These are phyloP conservation scores for Calonectris borealis DNA, from an alignment of 2,113 vertebrate genomes.

Conservation along the genomic window DNA sequence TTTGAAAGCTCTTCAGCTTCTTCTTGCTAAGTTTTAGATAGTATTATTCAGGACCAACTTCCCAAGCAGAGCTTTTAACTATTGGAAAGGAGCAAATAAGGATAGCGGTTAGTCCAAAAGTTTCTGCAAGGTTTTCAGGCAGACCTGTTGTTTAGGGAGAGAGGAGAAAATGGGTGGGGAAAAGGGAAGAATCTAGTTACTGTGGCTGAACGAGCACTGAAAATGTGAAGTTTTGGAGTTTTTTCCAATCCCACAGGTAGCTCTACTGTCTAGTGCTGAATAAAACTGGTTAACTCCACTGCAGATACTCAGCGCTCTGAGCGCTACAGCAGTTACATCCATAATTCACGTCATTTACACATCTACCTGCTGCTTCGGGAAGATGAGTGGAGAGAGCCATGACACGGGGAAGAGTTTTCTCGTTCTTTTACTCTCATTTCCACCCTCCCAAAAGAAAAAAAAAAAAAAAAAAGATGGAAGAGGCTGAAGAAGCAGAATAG, in stretches of 20 bases:
- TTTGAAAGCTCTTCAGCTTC: background rate
- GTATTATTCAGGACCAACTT: background rate
- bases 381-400: background rate
- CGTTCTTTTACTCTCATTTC: background rate
- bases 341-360: background rate
- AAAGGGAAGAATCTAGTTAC: background rate
- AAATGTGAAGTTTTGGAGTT: background rate
- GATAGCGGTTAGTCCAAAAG: background rate
- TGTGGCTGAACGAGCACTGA: background rate
- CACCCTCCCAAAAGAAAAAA: background rate
- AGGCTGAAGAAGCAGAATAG: background rate
- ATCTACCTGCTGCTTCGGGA: conserved; percentile 11
- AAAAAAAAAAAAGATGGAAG: background rate
- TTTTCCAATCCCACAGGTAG: background rate
- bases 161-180: background rate
- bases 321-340: background rate
- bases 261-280: background rate
- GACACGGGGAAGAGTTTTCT: background rate
- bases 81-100: background rate
- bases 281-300: background rate
- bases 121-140: background rate
- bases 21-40: background rate
- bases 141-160: background rate
- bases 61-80: background rate
- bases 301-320: background rate